Percentiles rank a stretch among this genome's conserved stretches.
phyloP scores from a whole-genome alignment of 2,888 invertebrate genomes.

The Drosophila recens region DNA sequence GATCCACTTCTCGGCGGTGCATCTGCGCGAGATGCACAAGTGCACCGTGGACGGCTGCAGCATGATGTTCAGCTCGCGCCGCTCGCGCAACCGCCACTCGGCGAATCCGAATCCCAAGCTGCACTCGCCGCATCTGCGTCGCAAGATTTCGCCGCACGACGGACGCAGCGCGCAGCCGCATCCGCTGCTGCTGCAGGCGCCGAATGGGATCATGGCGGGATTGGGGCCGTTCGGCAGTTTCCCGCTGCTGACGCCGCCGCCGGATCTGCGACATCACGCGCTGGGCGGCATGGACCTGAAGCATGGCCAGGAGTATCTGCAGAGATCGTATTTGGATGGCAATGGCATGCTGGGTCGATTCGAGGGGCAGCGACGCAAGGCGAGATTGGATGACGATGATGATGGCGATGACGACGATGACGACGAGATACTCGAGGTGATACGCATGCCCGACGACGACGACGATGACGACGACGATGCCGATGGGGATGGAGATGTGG shows the following conservation, averaged over 20 bases:
- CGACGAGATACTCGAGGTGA: constrained; percentile 76
- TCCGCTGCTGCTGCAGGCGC: constrained; percentile 91
- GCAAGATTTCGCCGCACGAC: constrained; percentile 97
- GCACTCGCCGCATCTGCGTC: constrained; percentile 96
- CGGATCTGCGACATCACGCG: constrained; percentile 84
- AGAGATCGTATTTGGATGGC: constrained; percentile 86
- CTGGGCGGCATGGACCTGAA: constrained; percentile 87
- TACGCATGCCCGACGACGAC: constrained; percentile 80
- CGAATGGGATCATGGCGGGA: constrained; percentile 86
- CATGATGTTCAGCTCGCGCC: constrained; percentile 99
- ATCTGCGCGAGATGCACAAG: constrained; percentile 99
- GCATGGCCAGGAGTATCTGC: constrained; percentile 87
- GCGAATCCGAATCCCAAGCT: constrained; percentile 99
- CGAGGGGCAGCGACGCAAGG: constrained; percentile 75
- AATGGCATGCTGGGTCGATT: constrained; percentile 86
- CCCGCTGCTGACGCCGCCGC: constrained; percentile 90
- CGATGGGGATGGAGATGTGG: constrained; percentile 81
- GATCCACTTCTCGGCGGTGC: constrained; percentile 99
- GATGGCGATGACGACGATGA: constrained; percentile 83
- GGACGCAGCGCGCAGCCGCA: constrained; percentile 95
- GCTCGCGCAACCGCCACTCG: constrained; percentile 98
- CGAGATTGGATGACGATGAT: constrained; percentile 78
- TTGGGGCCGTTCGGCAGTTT: constrained; percentile 92
- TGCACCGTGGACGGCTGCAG: constrained; percentile 99
- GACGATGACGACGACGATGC: constrained; percentile 86